Evolutionary conservation across 1,140 invertebrate species (phyloP).

Genomic region (Drosophila albomicans): DNA sequence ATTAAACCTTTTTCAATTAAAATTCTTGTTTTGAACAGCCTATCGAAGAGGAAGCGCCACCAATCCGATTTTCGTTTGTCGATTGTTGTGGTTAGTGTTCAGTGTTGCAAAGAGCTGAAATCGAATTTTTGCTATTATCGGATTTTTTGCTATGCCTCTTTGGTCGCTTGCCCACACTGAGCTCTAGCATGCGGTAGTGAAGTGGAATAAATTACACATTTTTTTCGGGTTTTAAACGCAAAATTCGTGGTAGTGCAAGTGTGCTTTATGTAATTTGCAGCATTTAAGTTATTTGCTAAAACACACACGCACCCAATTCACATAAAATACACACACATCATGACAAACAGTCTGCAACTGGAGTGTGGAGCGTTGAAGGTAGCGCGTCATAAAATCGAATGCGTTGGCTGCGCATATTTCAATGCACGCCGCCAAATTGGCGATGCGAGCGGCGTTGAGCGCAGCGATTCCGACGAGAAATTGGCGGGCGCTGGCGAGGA

Average conservation of each 20-base stretch:
- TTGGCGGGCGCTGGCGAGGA: conserved; percentile 86
- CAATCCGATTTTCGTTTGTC: too few species aligned
- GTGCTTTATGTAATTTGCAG: conserved; percentile 47
- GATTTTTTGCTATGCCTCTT: conserved; percentile 26
- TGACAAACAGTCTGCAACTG: conserved; percentile 62
- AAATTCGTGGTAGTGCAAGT: conserved; percentile 49
- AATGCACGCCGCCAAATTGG: conserved; percentile 69
- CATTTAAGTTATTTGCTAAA: conserved; percentile 23
- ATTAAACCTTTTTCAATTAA: too few species aligned
- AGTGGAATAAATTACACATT: conserved; percentile 45
- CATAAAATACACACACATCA: conserved; percentile 14
- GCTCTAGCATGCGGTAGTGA: conserved; percentile 54
- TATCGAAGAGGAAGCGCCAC: too few species aligned
- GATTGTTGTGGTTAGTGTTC: too few species aligned
- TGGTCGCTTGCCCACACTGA: conserved; percentile 45
- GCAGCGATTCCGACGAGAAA: conserved; percentile 76
- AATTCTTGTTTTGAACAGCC: too few species aligned
- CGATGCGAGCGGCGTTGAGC: conserved; percentile 65
- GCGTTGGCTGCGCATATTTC: conserved; percentile 73
- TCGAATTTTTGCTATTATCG: conserved; percentile 5
- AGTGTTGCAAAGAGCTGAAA: too few species aligned
- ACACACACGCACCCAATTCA: conserved; percentile 11
- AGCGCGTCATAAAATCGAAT: conserved; percentile 87
- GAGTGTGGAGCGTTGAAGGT: conserved; percentile 64
- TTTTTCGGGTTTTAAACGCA: conserved; percentile 37